Conservation (phyloP, 2,888 invertebrate genomes). For the Ochropleura plecta region DNA sequence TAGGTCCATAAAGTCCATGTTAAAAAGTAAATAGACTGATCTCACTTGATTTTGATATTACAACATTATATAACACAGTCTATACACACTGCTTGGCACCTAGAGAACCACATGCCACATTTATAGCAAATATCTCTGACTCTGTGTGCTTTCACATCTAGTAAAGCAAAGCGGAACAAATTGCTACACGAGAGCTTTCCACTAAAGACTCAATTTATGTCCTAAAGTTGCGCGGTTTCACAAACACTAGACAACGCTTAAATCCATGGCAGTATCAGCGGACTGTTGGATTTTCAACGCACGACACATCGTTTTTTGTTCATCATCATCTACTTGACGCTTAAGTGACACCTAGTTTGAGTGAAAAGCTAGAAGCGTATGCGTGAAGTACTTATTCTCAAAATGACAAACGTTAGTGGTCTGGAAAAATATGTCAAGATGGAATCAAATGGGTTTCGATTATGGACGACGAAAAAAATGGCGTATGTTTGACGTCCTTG, state of each 20-base stretch:
- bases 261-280: not conserved
- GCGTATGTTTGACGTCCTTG: conserved; percentile 36
- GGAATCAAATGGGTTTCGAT: conserved; percentile 56
- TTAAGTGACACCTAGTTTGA: not conserved
- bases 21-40: not conserved
- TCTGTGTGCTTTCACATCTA: conserved; percentile 5
- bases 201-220: conserved; percentile 35
- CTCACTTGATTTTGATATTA: not conserved
- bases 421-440: conserved; percentile 50
- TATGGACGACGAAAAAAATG: conserved; percentile 27
- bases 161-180: conserved; percentile 23
- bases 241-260: not conserved
- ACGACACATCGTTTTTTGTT: too few relatives aligned
- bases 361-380: conserved; percentile 33
- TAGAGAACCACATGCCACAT: conserved; percentile 2
- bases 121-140: conserved; percentile 9
- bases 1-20: not conserved
- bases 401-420: conserved; percentile 52
- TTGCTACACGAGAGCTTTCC: conserved; percentile 24
- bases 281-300: not conserved
- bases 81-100: not conserved
- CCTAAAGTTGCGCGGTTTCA: not conserved
- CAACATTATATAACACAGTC: not conserved
- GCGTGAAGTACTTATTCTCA: conserved; percentile 35
- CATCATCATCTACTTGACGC: too few relatives aligned